Conservation (phyloP, 2,113 vertebrate species). For the Notiomystis cincta region DNA sequence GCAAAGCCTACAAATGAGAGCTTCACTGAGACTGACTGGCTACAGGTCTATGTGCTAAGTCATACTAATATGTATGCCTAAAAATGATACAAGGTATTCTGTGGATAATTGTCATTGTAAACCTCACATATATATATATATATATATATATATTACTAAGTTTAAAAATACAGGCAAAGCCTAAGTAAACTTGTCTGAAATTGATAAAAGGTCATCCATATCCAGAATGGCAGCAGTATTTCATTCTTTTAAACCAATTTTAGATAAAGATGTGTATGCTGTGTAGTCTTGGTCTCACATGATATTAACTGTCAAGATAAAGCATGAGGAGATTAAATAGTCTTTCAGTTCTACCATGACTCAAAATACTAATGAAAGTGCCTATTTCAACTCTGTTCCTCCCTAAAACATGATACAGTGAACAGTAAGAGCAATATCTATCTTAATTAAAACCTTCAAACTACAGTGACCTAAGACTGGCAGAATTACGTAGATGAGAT, state of each 20-base stretch:
- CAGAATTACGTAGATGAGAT: not conserved
- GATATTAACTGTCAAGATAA: conserved; percentile 16
- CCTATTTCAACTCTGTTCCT: not conserved
- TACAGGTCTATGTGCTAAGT: not conserved
- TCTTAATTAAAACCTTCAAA: not conserved
- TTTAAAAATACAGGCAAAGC: not conserved
- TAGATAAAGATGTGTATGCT: not conserved
- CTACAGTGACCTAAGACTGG: not conserved
- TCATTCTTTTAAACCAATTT: not conserved
- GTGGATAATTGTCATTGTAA: not conserved
- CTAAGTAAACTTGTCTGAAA: not conserved
- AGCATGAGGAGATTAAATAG: not conserved
- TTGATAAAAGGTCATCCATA: not conserved
- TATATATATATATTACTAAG: not conserved
- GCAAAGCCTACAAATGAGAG: not conserved
- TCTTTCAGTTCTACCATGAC: not conserved
- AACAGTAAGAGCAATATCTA: not conserved
- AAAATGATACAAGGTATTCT: not conserved
- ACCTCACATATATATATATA: not conserved
- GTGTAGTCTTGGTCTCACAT: not conserved
- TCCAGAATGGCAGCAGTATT: not conserved
- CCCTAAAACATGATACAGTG: not conserved
- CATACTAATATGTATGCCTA: not conserved
- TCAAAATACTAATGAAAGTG: not conserved
- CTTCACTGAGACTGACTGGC: not conserved